Conservation (phyloP, 2,888 invertebrate genomes). For the Spilarctia lutea region DNA sequence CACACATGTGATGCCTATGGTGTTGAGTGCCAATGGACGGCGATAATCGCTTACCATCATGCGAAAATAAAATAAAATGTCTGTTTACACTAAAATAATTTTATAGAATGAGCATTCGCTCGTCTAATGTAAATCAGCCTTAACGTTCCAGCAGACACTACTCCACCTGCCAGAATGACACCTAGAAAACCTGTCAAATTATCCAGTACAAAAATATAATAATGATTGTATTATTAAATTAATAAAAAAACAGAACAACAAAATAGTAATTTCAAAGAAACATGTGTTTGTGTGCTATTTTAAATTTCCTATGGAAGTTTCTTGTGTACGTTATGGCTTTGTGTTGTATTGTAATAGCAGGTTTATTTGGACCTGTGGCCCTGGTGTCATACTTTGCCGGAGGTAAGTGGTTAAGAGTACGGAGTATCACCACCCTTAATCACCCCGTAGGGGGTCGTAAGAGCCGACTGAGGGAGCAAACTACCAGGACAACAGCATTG, state of each 20-base stretch:
- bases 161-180: background rate
- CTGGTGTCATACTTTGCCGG: conserved; percentile 10
- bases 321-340: conserved; percentile 3
- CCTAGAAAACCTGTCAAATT: conserved; percentile 5
- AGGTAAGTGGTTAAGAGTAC: background rate
- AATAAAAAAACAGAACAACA: background rate
- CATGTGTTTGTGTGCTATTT: conserved; percentile 8
- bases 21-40: too few species aligned
- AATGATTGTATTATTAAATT: background rate
- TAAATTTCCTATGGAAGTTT: conserved; percentile 5
- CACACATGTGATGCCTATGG: too few species aligned
- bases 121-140: too few species aligned
- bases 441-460: too few species aligned
- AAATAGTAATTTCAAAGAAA: background rate
- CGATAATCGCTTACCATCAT: too few species aligned
- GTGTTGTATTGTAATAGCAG: conserved; percentile 5
- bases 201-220: background rate
- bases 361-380: conserved; percentile 15
- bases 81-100: too few species aligned
- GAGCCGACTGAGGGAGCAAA: too few species aligned
- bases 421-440: too few species aligned
- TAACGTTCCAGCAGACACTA: background rate
- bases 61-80: too few species aligned
- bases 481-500: too few species aligned
- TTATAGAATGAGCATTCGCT: too few species aligned